Evolutionary conservation across 2,113 vertebrate genomes (phyloP), one percentile per base, ranked within the genome.

Genomic region (Neofelis nebulosa): DNA sequence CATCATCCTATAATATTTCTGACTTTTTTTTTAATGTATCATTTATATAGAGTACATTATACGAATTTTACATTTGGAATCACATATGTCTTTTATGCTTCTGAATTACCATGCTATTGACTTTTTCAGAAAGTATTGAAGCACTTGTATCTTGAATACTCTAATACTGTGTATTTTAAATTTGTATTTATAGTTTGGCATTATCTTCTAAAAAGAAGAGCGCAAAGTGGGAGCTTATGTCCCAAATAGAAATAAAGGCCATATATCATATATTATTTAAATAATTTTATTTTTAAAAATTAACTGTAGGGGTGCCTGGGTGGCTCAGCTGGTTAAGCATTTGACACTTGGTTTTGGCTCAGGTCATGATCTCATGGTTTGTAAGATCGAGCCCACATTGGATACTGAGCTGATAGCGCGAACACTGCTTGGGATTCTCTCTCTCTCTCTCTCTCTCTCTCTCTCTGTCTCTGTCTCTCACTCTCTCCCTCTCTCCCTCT

Each of bases 201-300:
- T 81, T 95, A 33, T 91, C 25, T 63, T 7, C 27, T 33, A 7
- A 83, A 88, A 80, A 45, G 52, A 88, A 41, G 63, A 91, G 25
- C 10, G 96, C 33, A 23, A 74, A 68, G 3, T 50, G 7, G 31
- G 84, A 73, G 18, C 0, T 68, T 86, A 63, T 76, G 8, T 94
- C 80, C 52, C 68, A 94, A 92, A 57, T 73, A 71, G 81, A 74
- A 89, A 91, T 31, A 95, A 89, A 52, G 76, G 41, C 91, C 80
- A 63, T 31, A 78, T 86, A n/a, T 89, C 19, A n/a, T 5, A 5
- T 36, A 95, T 96, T 57, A 89, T 61, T 86, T 89, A 41, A 84
- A 80, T 1, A 80, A 74, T 52, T 90, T 83, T 71, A 52, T 71
- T 63, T 95, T 80, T 33, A 15, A 73, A 5, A 80, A 89, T 69